Evolutionary conservation across 2,888 invertebrate genomes (phyloP), one percentile per base, ranked within the genome.

Genomic region (Priocnemis perturbator): DNA sequence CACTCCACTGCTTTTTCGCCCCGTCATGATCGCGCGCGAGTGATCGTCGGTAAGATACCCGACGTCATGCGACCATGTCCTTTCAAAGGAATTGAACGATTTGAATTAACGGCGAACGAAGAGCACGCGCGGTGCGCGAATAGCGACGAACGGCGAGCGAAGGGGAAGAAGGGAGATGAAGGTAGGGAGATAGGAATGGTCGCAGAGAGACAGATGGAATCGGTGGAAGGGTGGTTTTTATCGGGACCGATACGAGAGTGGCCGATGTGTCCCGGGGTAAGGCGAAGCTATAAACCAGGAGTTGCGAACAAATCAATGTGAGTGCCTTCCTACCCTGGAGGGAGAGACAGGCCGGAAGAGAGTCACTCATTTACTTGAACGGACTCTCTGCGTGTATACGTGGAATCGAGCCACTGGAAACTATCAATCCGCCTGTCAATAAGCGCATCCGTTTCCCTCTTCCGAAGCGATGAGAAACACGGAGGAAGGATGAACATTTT

Each of bases 231-330:
- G 19, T 21, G 70, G 68, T 76, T 82, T 76, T 70, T 79, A 81
- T 82, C 76, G 72, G 64, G 59, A 57, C 69, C 60, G 75, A 77
- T 79, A 77, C 71, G 74, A 73, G 70, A 78, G 67, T 64, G 63
- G 72, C 69, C 66, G 71, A 70, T 74, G 71, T 69, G 37, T 37
- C 65, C 63, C 58, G 48, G 67, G 66, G 67, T 73, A 78, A 67
- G 72, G 78, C 61, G 76, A 67, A 70, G 81, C 85, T 84, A 84
- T 85, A 86, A 86, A 84, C 82, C 82, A 83, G 81, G 79, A 84
- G 83, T 84, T 83, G 81, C 77, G 85, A 87, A 87, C 87, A 85
- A 87, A 87, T 87, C 87, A 87, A 87, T 85, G 85, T 85, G 84
- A 87, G 87, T 87, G 87, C 83, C 45, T 75, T 72, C 71, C 61